phyloP scores from a whole-genome alignment of 2,797 vertebrate species.

The Phylloscopus collybita region DNA sequence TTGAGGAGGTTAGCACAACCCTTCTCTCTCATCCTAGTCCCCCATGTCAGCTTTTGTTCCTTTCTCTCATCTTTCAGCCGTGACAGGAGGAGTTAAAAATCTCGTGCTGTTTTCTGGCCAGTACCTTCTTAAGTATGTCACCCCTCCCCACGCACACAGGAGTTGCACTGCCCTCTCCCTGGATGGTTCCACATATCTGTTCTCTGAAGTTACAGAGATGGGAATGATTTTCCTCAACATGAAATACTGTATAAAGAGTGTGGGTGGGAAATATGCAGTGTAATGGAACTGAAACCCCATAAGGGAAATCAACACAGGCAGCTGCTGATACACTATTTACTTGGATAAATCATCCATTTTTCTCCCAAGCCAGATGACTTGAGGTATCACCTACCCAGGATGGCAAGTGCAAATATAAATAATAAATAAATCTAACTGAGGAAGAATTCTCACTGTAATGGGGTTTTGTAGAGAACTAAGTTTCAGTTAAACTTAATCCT shows the following conservation, averaged over 20 bases:
- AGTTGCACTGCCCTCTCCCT: constrained; percentile 29
- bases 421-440: constrained; percentile 69
- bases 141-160: not conserved
- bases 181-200: constrained; percentile 32
- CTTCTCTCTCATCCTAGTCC: not conserved
- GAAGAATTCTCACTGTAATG: constrained; percentile 66
- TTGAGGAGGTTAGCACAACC: not conserved
- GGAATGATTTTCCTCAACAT: constrained; percentile 55
- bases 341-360: constrained; percentile 74
- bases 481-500: constrained; percentile 81
- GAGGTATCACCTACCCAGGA: constrained; percentile 67
- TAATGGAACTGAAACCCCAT: constrained; percentile 66
- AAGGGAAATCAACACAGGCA: constrained; percentile 60
- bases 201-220: constrained; percentile 50
- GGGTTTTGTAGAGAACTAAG: constrained; percentile 67
- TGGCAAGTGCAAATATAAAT: constrained; percentile 74
- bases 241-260: constrained; percentile 57
- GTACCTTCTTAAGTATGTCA: not conserved
- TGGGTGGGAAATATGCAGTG: constrained; percentile 46
- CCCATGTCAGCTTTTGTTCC: not conserved
- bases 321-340: constrained; percentile 66
- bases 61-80: not conserved
- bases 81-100: constrained; percentile 38
- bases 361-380: constrained; percentile 60
- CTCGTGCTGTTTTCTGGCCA: not conserved